Conservation (phyloP, 2,888 invertebrate genomes). For the Arge pagana region DNA sequence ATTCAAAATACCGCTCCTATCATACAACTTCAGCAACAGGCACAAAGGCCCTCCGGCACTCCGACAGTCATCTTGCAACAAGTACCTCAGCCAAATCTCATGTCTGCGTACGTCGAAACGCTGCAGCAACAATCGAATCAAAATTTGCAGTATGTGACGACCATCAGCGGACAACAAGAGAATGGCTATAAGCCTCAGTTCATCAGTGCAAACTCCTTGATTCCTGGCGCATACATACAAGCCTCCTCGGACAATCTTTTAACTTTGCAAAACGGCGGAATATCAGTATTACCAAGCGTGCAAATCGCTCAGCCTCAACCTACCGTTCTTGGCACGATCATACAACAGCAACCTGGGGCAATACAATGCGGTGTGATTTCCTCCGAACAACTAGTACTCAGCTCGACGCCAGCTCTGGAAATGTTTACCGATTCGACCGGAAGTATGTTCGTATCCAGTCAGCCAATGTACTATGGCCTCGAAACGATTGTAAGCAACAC, state of each 20-base stretch:
- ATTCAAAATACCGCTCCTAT: slow-evolving; percentile 60
- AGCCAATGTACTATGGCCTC: slow-evolving; percentile 80
- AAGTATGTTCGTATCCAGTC: slow-evolving; percentile 63
- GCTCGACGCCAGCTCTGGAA: slow-evolving; percentile 67
- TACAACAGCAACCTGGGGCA: slow-evolving; percentile 62
- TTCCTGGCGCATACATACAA: slow-evolving; percentile 54
- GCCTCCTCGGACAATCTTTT: slow-evolving; percentile 51
- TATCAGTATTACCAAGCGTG: slow-evolving; percentile 52
- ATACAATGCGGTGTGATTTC: slow-evolving; percentile 60
- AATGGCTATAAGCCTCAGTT: slow-evolving; percentile 50
- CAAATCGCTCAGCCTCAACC: slow-evolving; percentile 52
- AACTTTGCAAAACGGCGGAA: slow-evolving; percentile 51
- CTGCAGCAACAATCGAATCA: slow-evolving; percentile 72
- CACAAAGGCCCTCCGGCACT: slow-evolving; percentile 61
- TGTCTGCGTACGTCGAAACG: slow-evolving; percentile 70
- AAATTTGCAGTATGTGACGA: slow-evolving; percentile 77
- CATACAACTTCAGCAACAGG: slow-evolving; percentile 63
- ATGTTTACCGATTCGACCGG: slow-evolving; percentile 65
- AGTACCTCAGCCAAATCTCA: slow-evolving; percentile 64
- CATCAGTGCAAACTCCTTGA: slow-evolving; percentile 48
- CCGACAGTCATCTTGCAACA: slow-evolving; percentile 75
- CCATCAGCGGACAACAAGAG: slow-evolving; percentile 66
- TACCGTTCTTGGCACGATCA: slow-evolving; percentile 54
- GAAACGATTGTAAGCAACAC: slow-evolving; percentile 88
- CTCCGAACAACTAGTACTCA: slow-evolving; percentile 66